Base-by-base conservation (phyloP, 2,888 invertebrate species). In the Melolontha melolontha region DNA sequence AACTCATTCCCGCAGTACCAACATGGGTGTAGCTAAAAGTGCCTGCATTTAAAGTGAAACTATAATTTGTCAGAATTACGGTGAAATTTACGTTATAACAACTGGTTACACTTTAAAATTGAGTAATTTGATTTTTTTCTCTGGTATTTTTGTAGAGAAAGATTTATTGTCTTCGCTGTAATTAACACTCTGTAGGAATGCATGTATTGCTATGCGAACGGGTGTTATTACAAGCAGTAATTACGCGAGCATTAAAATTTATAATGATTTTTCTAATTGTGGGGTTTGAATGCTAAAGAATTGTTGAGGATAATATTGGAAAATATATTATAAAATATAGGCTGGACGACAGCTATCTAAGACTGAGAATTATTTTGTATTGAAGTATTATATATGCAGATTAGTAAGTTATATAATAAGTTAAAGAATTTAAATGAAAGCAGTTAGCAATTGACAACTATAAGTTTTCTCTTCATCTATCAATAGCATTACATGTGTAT, bases 31-130 rank as follows among this genome's bases (percentile, higher is more conserved):
- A 59, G 44, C 44, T 34, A 16, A 29, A 42, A 59, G 6, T 10
- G 11, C 47, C 59, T 12, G 44, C 29, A 47, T 59, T 59, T 59
- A 47, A 59, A 59, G 10, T 59, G 29, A 44, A 29, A 10, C 59
- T 44, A 59, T 59, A 59, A 59, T 59, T 44, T 59, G 29, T 29
- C 27, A 44, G 44, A 57, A 57, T 44, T 59, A 59, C 44, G 42
- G 29, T 44, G 44, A 59, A 59, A 59, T 59, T 59, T 59, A 59
- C 59, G 59, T 59, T 22, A 16, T 59, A 59, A 59, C 59, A 29
- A 59, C 59, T 44, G 34, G 59, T 44, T 59, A 34, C 40, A 12
- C 27, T 11, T 44, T 59, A 59, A 44, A 47, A 59, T 59, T 59
- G 59, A 59, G 59, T 59, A 59, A 44, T 59, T 59, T 44, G 14